phyloP scores from a whole-genome alignment of 1,140 invertebrate genomes.

The Lordiphosa mommai region DNA sequence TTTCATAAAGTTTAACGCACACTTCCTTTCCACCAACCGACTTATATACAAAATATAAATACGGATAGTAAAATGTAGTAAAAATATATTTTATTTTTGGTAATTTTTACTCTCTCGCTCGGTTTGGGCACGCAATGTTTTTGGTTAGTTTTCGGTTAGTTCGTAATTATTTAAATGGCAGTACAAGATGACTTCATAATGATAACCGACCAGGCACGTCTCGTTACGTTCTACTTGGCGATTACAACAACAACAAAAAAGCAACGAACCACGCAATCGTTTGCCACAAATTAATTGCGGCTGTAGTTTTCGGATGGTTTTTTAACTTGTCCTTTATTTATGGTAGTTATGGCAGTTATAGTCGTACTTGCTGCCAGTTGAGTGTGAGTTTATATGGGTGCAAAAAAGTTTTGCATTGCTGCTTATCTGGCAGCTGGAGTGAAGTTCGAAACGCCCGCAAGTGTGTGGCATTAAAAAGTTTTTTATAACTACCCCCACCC shows the following conservation, averaged over 20 bases:
- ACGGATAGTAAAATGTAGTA: conserved; percentile 22
- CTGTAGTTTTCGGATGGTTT: conserved; percentile 42
- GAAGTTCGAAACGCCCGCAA: conserved; percentile 73
- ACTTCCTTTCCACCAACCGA: not conserved
- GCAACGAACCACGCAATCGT: conserved; percentile 12
- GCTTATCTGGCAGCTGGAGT: conserved; percentile 61
- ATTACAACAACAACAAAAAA: no score
- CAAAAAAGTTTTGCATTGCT: conserved; percentile 49
- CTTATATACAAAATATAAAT: conserved; percentile 25
- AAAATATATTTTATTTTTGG: conserved; percentile 26
- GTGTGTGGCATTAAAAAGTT: conserved; percentile 76
- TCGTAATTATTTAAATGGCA: conserved; percentile 68
- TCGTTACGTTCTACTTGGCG: conserved; percentile 25
- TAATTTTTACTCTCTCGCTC: conserved; percentile 21
- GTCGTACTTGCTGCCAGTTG: conserved; percentile 54
- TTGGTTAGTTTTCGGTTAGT: conserved; percentile 36
- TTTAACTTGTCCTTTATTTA: conserved; percentile 37
- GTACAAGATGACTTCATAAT: conserved; percentile 55
- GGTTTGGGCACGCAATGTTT: conserved; percentile 40
- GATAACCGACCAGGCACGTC: conserved; percentile 60
- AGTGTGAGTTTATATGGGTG: conserved; percentile 34
- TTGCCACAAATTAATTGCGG: conserved; percentile 58
- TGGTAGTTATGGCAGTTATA: conserved; percentile 40
- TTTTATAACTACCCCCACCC: conserved; percentile 54
- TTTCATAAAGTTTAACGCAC: conserved; percentile 3